Base-by-base conservation (phyloP, 2,888 invertebrate species). In the Protonemura montana region DNA sequence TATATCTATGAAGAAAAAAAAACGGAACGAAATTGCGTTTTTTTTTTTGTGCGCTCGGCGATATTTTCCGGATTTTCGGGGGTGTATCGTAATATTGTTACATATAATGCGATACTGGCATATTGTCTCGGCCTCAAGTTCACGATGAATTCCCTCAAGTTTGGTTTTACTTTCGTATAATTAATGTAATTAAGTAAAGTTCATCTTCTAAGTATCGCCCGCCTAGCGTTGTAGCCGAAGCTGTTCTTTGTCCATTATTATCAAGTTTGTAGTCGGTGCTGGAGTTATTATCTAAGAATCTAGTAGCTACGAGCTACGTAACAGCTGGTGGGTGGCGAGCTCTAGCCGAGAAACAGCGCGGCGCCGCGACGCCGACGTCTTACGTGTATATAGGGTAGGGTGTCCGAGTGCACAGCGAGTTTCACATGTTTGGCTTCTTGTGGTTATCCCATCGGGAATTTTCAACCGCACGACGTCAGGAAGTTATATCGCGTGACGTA, bases 161-260 rank as follows among this genome's bases (percentile, higher is more conserved):
- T 76, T n/a, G 84, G 59, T 84, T 84, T 84, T 76, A n/a, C 76
- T 76, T 27, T 59, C 28, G 84, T 84, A 59, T 59, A 84, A 84
- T 84, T 84, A 84, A 84, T 84, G 84, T 84, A 84, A 84, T 84
- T 84, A 84, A 84, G 84, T 84, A 84, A 84, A 84, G 84, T 84
- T 84, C 84, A 84, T 84, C 84, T 76, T 76, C 84, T 84, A 76
- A 84, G 84, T 28, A 42, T 59, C n/a, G 84, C 83, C n/a, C n/a
- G n/a, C n/a, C n/a, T n/a, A 3, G 83, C 76, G 59, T 25, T 42
- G 59, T 42, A 42, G 59, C 26, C 30, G 81, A 30, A 81, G 81
- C 84, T 84, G 84, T 84, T 84, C 84, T 84, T 84, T 84, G 84
- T 84, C 84, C 84, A 84, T 84, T 84, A 84, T 84, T 84, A 84